Base-by-base conservation (phyloP, 2,888 invertebrate genomes). In the Brachypterus glaber region DNA sequence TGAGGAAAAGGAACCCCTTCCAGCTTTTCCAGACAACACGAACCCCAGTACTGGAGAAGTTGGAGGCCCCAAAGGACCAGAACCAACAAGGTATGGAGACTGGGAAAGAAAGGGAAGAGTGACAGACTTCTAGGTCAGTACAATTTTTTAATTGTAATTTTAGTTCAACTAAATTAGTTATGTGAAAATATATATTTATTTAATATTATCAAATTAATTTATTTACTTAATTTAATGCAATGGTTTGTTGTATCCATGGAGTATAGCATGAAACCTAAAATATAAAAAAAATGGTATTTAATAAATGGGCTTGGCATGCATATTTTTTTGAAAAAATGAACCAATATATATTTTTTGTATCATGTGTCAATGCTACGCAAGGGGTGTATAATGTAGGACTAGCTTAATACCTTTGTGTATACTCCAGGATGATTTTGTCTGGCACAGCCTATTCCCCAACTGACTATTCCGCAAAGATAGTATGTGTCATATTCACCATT, bases 61-160 rank as follows among this genome's bases (percentile, higher is more conserved):
- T 39, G 91, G 91, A 24, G 97, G 97, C 0, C 97, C 97, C 0
- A 72, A 77, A 52, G 98, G 98, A 4, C 98, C 96, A 1, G 98
- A 98, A 70, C 98, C 98, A 5, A 99, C 98, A 8, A 76, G 98
- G 51, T 98, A 91, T 68, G 98, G 98, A 2, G 98, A 99, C 68
- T 98, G 98, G 98, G 98, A 98, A 63, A 75, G 97, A 49, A 99
- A 99, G 61, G 98, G 98, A 42, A 73, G 97, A 59, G 92, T 92
- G 25, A 75, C 88, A 2, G 98, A 98, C 70, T 98, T 98, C 69
- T 97, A 72, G 14, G 11, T 36, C 11, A 27, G 27, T 27, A 27
- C 7, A 9, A 27, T 5, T 27, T 9, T 11, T 27, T n/a, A n/a
- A n/a, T n/a, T n/a, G n/a, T n/a, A n/a, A n/a, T n/a, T n/a, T n/a